These are phyloP conservation scores for Mesoclemmys tuberculata DNA, from an alignment of 2,113 vertebrate species.

Conservation along the genomic window DNA sequence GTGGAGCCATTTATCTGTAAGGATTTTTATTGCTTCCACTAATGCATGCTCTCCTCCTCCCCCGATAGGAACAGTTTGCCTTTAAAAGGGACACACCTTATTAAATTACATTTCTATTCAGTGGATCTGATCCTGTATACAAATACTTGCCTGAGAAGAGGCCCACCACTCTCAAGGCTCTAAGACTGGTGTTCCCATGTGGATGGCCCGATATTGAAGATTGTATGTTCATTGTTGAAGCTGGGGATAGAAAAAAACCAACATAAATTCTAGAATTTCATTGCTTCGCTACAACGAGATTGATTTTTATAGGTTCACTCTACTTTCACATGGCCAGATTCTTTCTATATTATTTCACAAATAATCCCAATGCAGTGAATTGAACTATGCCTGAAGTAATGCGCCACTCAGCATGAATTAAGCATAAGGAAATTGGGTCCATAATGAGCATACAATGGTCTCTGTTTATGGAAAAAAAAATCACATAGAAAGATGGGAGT, in stretches of 20 bases:
- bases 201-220: neutral
- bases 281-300: neutral
- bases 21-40: neutral
- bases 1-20: neutral
- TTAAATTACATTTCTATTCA: neutral
- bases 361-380: neutral
- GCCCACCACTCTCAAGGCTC: neutral
- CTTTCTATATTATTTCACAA: neutral
- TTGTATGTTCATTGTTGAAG: neutral
- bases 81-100: too few species aligned
- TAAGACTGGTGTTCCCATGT: neutral
- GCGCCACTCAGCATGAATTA: neutral
- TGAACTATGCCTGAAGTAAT: neutral
- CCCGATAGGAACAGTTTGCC: fast-evolving
- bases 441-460: neutral
- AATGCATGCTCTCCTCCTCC: neutral
- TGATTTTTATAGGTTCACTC: neutral
- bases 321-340: neutral
- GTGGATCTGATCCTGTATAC: neutral
- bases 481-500: neutral
- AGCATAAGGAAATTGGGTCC: neutral
- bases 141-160: neutral
- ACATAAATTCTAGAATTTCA: neutral
- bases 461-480: neutral
- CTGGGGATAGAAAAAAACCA: neutral